Base-by-base conservation (phyloP, 2,797 vertebrate genomes). In the Mallotus villosus region DNA sequence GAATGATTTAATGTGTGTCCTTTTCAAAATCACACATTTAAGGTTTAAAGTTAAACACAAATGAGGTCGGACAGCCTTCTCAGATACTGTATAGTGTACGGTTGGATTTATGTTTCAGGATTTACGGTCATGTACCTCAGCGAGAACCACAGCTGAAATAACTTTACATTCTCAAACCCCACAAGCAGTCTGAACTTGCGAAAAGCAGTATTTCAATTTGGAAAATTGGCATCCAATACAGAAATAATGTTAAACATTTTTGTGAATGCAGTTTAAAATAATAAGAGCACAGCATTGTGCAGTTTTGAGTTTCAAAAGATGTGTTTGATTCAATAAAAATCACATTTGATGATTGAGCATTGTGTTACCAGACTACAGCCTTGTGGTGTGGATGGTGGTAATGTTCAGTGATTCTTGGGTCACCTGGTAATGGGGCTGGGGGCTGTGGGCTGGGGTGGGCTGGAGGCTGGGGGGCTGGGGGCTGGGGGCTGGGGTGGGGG, bases 61-160 rank as follows among this genome's bases (percentile, higher is more conserved):
- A 83, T 68, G 82, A 74, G 32, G 53, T 76, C 22, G 75, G 81
- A 82, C 77, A 81, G 78, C 77, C 59, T 76, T 74, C 70, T 60
- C 71, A 84, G 83, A 85, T 86, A 22, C 37, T 22, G 14, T 21
- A 49, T 12, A 46, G 9, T 49, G 87, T 80, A 87, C 80, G 76
- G 55, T 60, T 65, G 75, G 73, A 62, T 76, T 86, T 25, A 53
- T 14, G 70, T 78, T 59, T 7, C 64, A 84, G 84, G 88, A 87
- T 88, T 87, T 86, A 86, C 82, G 85, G 81, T 70, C 71, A 75
- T 85, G 83, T 78, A 73, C 81, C 66, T 74, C 73, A 86, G 82
- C 80, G 78, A 71, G 87, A 88, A 87, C 85, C 86, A 74, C 88
- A 89, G 87, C 89, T 90, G 84, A 84, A 91, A 88, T 76, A 88